Conservation (phyloP, 2,113 vertebrate genomes). For the Scatophagus argus region DNA sequence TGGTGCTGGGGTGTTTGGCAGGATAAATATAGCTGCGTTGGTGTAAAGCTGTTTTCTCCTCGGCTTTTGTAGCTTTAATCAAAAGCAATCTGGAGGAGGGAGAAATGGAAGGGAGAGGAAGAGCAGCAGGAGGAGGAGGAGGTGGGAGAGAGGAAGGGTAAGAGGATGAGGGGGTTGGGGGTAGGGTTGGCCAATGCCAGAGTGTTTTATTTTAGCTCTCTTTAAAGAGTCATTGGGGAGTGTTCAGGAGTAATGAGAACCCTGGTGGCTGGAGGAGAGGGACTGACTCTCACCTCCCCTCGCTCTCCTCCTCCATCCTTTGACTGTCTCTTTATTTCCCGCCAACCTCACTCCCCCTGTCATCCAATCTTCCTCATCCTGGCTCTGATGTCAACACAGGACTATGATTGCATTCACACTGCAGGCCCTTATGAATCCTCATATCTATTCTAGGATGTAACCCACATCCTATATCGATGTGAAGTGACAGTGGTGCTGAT, state of each 20-base stretch:
- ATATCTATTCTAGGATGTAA: slow-evolving; percentile 52
- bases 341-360: slow-evolving; percentile 41
- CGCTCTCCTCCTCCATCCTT: slow-evolving; percentile 40
- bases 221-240: slow-evolving; percentile 81
- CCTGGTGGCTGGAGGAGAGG: slow-evolving; percentile 73
- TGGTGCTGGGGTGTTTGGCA: slow-evolving; percentile 81
- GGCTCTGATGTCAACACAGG: slow-evolving; percentile 39
- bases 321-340: slow-evolving; percentile 45
- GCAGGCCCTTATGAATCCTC: slow-evolving; percentile 42
- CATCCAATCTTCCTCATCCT: slow-evolving; percentile 33
- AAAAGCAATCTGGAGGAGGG: slow-evolving; percentile 86
- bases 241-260: slow-evolving; percentile 78
- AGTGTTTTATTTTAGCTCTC: slow-evolving; percentile 82
- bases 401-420: slow-evolving; percentile 30
- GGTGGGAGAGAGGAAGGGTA: slow-evolving; percentile 25
- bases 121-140: not conserved
- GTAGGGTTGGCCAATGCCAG: slow-evolving; percentile 60
- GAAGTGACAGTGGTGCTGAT: slow-evolving; percentile 27
- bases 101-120: slow-evolving; percentile 61
- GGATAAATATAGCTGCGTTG: slow-evolving; percentile 85
- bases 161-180: not conserved
- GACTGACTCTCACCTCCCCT: slow-evolving; percentile 57
- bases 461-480: slow-evolving; percentile 20
- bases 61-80: slow-evolving; percentile 85
- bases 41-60: slow-evolving; percentile 81